Evolutionary conservation across 2,797 vertebrate genomes (phyloP).

Genomic region (Scolopax rusticola): DNA sequence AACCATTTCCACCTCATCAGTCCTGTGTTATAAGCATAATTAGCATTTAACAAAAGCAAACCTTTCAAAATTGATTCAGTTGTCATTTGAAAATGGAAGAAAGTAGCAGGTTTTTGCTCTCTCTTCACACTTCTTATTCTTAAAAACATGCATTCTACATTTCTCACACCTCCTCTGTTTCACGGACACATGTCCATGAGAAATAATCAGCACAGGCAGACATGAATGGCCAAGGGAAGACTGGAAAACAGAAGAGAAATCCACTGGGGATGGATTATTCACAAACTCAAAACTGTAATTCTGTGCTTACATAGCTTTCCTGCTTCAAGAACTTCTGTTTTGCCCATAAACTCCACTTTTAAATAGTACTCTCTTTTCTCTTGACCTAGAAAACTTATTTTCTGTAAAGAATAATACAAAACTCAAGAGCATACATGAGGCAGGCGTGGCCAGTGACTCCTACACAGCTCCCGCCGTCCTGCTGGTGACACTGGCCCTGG

Average conservation of each 20-base stretch:
- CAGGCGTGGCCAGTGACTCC: background rate
- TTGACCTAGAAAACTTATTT: background rate
- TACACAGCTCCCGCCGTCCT: background rate
- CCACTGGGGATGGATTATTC: background rate
- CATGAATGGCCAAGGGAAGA: background rate
- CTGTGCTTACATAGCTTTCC: background rate
- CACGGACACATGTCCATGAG: accelerated
- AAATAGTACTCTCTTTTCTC: background rate
- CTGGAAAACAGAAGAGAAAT: background rate
- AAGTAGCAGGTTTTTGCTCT: background rate
- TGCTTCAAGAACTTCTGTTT: background rate
- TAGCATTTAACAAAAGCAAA: background rate
- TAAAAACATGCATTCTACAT: background rate
- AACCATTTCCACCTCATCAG: background rate
- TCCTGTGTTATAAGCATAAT: background rate
- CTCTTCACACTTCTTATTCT: background rate
- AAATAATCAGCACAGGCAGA: background rate
- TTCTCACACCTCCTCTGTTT: background rate
- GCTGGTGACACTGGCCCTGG: background rate
- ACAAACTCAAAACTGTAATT: background rate
- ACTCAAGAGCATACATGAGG: accelerated
- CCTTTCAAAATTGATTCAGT: background rate
- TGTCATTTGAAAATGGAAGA: background rate
- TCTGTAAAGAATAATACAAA: background rate
- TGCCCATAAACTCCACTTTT: background rate